Evolutionary conservation across 2,113 vertebrate genomes (phyloP).

Genomic region (Hepsetus odoe): DNA sequence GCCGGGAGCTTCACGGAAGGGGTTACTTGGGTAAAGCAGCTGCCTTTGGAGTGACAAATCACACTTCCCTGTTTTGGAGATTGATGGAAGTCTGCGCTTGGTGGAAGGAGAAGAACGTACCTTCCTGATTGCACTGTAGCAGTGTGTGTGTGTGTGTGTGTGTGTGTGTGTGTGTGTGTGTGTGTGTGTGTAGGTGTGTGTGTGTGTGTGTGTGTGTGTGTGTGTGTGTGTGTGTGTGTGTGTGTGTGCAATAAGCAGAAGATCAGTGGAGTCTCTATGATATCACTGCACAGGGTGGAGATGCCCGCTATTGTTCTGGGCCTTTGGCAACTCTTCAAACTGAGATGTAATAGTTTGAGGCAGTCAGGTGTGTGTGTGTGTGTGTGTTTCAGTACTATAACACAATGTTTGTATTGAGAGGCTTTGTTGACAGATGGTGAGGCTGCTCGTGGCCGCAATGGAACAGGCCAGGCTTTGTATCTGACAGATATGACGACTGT

Average conservation of each 20-base stretch:
- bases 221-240: constrained; percentile 29
- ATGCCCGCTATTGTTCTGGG: constrained; percentile 53
- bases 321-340: constrained; percentile 45
- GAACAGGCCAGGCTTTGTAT: constrained; percentile 75
- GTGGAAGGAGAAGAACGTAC: too few species aligned
- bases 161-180: constrained; percentile 33
- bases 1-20: too few species aligned
- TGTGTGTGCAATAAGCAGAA: not conserved
- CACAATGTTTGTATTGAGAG: constrained; percentile 79
- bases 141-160: constrained; percentile 40
- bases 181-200: constrained; percentile 23
- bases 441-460: constrained; percentile 70
- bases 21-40: too few species aligned
- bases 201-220: constrained; percentile 14
- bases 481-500: constrained; percentile 70
- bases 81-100: too few species aligned
- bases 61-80: too few species aligned
- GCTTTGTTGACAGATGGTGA: constrained; percentile 76
- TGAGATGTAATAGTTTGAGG: constrained; percentile 59
- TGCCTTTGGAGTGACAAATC: too few species aligned
- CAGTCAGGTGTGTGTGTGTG: constrained; percentile 39
- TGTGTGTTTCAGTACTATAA: constrained; percentile 52
- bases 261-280: constrained; percentile 50
- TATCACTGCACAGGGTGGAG: constrained; percentile 60
- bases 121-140: too few species aligned